Conservation (phyloP, 1,140 invertebrate species). For the Magallana ariakensis region DNA sequence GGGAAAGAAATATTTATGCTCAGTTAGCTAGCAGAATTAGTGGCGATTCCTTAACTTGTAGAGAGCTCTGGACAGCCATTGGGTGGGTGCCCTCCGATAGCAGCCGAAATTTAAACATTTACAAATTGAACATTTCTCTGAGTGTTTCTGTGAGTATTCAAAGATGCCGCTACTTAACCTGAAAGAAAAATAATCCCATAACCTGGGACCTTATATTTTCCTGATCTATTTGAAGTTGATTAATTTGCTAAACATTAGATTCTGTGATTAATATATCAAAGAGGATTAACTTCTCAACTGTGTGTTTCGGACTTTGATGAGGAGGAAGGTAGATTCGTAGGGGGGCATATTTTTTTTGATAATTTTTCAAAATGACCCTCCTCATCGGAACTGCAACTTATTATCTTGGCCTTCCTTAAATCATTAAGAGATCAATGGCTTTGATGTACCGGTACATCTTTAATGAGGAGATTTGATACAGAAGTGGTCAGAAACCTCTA, state of each 20-base stretch:
- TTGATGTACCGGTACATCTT: neutral
- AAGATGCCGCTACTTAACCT: constrained; percentile 34
- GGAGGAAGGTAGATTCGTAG: neutral
- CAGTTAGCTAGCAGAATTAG: neutral
- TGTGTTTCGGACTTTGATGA: neutral
- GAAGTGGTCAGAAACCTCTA: neutral
- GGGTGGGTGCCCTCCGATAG: constrained; percentile 18
- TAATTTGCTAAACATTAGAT: constrained; percentile 1
- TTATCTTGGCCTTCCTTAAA: neutral
- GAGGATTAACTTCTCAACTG: neutral
- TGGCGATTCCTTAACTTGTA: neutral
- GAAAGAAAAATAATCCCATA: constrained; percentile 24
- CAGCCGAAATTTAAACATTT: neutral
- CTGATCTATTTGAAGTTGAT: constrained; percentile 29
- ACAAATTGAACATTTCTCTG: neutral
- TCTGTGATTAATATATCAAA: constrained; percentile 36
- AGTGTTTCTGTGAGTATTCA: neutral
- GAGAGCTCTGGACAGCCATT: neutral
- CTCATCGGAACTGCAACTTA: neutral
- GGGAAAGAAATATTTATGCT: neutral
- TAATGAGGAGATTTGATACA: neutral
- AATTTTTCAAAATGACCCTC: constrained; percentile 11
- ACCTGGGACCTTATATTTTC: constrained; percentile 9
- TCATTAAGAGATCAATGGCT: constrained; percentile 8
- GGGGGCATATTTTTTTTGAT: constrained; percentile 7